Conservation (phyloP, 2,113 vertebrate genomes). For the Pseudorhombus dupliciocellatus region DNA sequence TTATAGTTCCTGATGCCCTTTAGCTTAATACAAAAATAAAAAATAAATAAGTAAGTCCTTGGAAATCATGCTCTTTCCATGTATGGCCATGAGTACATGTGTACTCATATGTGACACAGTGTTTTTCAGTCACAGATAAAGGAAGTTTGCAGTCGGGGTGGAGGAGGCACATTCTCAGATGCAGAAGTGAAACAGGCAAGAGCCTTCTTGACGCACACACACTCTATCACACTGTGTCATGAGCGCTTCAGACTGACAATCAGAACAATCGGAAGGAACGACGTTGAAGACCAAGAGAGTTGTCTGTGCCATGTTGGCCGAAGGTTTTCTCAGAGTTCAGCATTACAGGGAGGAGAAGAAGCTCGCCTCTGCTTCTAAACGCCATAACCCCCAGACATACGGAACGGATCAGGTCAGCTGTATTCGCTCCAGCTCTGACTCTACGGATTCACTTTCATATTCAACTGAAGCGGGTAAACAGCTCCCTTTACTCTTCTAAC, state of each 20-base stretch:
- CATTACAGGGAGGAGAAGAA: slow-evolving; percentile 65
- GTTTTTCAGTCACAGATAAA: slow-evolving; percentile 34
- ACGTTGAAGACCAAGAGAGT: background rate
- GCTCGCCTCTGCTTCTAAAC: slow-evolving; percentile 22
- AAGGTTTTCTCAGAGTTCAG: slow-evolving; percentile 72
- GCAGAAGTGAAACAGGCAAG: slow-evolving; percentile 76
- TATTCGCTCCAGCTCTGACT: background rate
- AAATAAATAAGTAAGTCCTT: no score
- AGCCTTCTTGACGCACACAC: background rate
- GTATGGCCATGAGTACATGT: no score
- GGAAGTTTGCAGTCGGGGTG: slow-evolving; percentile 61
- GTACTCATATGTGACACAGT: background rate
- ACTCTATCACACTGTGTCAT: no score
- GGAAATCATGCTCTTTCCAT: no score
- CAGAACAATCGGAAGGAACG: background rate
- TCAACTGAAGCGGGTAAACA: slow-evolving; percentile 52
- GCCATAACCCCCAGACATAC: slow-evolving; percentile 5
- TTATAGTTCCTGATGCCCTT: no score
- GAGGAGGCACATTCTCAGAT: slow-evolving; percentile 25
- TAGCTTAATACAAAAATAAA: no score
- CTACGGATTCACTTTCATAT: background rate
- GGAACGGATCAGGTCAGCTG: background rate
- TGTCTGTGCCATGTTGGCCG: slow-evolving; percentile 68
- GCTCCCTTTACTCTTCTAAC: background rate
- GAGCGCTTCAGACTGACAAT: background rate